These are phyloP conservation scores for Limonius californicus DNA, from an alignment of 1,140 invertebrate genomes.

Conservation along the genomic window DNA sequence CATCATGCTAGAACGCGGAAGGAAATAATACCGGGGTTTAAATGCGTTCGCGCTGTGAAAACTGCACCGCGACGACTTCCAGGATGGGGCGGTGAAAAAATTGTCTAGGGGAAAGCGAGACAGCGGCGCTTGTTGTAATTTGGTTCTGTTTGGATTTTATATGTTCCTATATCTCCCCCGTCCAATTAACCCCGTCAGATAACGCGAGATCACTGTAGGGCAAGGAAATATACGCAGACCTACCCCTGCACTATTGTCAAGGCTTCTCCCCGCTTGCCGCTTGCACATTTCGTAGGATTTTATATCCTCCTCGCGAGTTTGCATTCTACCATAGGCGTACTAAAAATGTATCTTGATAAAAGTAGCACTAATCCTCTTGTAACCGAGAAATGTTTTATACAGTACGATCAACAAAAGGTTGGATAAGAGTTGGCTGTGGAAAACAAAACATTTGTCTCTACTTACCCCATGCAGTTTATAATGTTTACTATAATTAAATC, in stretches of 20 bases:
- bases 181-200: slow-evolving; percentile 11
- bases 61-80: no score
- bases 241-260: slow-evolving; percentile 5
- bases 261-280: background rate
- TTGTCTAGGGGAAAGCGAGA: background rate
- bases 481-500: no score
- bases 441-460: no score
- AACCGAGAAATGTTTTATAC: no score
- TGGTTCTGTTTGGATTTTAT: slow-evolving; percentile 12
- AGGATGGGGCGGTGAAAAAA: background rate
- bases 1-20: background rate
- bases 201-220: slow-evolving; percentile 5
- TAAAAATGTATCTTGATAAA: no score
- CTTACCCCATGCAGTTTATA: no score
- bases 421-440: no score
- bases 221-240: background rate
- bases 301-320: background rate
- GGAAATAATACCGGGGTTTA: background rate
- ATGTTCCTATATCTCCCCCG: slow-evolving; percentile 10
- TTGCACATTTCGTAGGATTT: slow-evolving; percentile 4
- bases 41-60: background rate
- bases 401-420: no score
- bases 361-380: no score
- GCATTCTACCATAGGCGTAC: no score
- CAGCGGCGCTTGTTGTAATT: slow-evolving; percentile 1